A percentile compares a stretch with the other conserved stretches of the same genome.
These are phyloP conservation scores for Enteromius paludinosus DNA, from an alignment of 2,797 vertebrate genomes.

Conservation along the genomic window DNA sequence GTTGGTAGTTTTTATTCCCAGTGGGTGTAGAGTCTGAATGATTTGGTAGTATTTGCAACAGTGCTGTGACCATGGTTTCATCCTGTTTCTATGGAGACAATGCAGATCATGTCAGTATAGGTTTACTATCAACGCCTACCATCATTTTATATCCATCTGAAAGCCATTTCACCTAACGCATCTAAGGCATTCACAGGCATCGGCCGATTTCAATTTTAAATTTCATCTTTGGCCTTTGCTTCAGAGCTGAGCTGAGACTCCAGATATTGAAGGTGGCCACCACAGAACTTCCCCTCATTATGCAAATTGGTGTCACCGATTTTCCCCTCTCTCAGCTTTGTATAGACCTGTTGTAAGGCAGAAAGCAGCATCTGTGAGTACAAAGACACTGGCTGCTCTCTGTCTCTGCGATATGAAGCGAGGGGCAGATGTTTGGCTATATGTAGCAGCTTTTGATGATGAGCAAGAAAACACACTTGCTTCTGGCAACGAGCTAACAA, in stretches of 20 bases:
- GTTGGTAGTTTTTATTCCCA: constrained; percentile 7
- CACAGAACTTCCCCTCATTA: constrained; percentile 36
- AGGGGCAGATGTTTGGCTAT: constrained; percentile 34
- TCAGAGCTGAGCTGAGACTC: constrained; percentile 53
- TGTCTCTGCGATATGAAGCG: background rate
- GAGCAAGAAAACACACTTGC: constrained; percentile 33
- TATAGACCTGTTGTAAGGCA: constrained; percentile 26
- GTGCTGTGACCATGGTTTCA: constrained; percentile 66
- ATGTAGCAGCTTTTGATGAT: constrained; percentile 18
- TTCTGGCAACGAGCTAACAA: constrained; percentile 6
- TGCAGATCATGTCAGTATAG: constrained; percentile 44
- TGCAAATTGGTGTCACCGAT: constrained; percentile 25
- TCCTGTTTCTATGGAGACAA: constrained; percentile 78
- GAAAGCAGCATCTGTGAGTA: constrained; percentile 39
- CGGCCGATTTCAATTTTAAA: background rate
- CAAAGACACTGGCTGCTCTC: background rate
- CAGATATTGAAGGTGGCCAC: constrained; percentile 5
- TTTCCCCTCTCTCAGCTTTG: constrained; percentile 14
- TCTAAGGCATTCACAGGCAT: background rate
- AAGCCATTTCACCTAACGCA: constrained; percentile 14
- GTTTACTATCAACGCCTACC: constrained; percentile 56
- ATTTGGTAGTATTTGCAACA: constrained; percentile 29
- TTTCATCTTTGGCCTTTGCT: constrained; percentile 49
- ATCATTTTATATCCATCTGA: constrained; percentile 52
- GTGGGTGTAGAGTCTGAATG: constrained; percentile 7